Base-by-base conservation (phyloP, 2,888 invertebrate species). In the Amphipoea lucens region DNA sequence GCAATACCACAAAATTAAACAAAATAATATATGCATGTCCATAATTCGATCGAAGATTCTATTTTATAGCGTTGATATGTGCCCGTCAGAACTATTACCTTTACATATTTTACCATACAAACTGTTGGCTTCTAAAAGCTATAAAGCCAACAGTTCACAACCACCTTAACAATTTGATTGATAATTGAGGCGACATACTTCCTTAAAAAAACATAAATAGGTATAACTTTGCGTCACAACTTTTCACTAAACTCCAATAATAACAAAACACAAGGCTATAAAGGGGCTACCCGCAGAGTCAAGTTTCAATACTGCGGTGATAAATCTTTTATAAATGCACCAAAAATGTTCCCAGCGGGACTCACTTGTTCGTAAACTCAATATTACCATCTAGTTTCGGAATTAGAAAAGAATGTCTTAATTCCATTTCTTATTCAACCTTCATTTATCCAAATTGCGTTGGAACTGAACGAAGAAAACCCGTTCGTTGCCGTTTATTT, bases 241-340 rank as follows among this genome's bases (percentile, higher is more conserved):
- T 76, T 87, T 87, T 83, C 75, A 87, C 76, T 85, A 79, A 87
- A 88, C 82, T 84, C 81, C 62, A 86, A 89, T 89, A 87, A 88
- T 89, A 90, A 88, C 90, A 91, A 90, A 92, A 88, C 86, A 85
- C 86, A 88, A 89, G 89, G 77, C 80, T 74, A 84, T 89, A 88
- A 91, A 91, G 80, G 79, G 90, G 88, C 87, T 84, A 79, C 92
- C 91, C 88, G 92, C 90, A 76, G 93, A 86, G 92, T 79, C 70
- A 88, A 90, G 88, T 91, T 91, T 91, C 91, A 92, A 92, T 91
- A 91, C 87, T 74, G 82, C 62, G 79, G 89, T 91, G 85, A 94
- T 94, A 93, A 91, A 91, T 92, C 90, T 90, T 77, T 72, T 83
- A 87, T 89, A 91, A 93, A 92, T 93, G 92, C 90, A 90, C 88